These are phyloP conservation scores for Ceyx erithaca DNA, from an alignment of 2,797 vertebrate genomes.

Conservation along the genomic window DNA sequence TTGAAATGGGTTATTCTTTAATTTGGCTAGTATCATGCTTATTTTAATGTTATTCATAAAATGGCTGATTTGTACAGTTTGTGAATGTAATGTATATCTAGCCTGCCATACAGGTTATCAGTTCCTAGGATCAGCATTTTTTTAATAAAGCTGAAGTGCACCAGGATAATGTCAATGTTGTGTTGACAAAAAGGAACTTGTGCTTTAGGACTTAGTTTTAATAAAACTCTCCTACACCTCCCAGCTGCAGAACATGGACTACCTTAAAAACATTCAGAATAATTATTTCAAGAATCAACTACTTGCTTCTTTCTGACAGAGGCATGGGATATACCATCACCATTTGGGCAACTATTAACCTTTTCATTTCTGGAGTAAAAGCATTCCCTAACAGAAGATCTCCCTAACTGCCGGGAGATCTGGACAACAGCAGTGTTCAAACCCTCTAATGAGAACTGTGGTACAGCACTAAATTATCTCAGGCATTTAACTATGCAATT, in stretches of 20 bases:
- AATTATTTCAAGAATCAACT: neutral
- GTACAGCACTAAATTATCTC: neutral
- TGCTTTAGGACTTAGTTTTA: neutral
- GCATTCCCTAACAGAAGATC: neutral
- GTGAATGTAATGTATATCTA: neutral
- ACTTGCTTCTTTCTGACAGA: neutral
- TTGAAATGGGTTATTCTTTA: conserved; percentile 18
- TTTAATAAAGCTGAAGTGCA: conserved; percentile 3
- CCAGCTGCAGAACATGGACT: neutral
- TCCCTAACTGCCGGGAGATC: neutral
- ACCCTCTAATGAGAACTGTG: neutral
- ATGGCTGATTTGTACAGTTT: neutral
- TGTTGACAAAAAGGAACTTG: neutral
- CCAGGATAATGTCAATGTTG: neutral
- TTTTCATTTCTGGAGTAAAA: neutral
- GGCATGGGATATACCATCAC: neutral
- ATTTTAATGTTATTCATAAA: conserved; percentile 5
- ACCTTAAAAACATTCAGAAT: neutral
- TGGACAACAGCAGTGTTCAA: neutral
- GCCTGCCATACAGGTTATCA: neutral
- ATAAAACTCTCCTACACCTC: neutral
- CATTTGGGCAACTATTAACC: neutral
- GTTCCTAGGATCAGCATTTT: neutral
- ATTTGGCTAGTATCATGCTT: neutral
- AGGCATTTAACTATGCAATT: neutral